Conservation (phyloP, 2,113 vertebrate genomes). For the Tragelaphus strepsiceros region DNA sequence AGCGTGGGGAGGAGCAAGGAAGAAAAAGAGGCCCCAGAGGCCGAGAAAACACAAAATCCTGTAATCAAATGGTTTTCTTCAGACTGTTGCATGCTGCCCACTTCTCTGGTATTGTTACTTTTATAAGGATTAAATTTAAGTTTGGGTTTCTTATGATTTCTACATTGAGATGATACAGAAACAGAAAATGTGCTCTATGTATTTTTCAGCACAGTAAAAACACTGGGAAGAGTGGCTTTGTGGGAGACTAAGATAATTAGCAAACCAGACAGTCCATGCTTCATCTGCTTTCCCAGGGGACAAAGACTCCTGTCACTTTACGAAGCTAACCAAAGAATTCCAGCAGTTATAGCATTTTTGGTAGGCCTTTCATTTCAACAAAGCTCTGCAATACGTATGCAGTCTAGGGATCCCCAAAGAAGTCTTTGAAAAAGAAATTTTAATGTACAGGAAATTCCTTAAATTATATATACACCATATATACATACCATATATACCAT, state of each 20-base stretch:
- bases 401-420: background rate
- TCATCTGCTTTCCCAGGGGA: background rate
- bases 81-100: background rate
- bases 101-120: background rate
- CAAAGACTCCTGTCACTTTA: background rate
- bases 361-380: slow-evolving; percentile 6
- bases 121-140: background rate
- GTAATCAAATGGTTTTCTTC: background rate
- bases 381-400: background rate
- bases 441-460: slow-evolving; percentile 9
- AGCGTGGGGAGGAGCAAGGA: background rate
- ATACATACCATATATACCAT: background rate
- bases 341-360: background rate
- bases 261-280: background rate
- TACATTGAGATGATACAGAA: background rate
- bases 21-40: background rate
- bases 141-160: background rate
- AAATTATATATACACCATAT: background rate
- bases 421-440: background rate
- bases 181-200: background rate
- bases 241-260: background rate
- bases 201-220: slow-evolving; percentile 25
- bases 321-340: background rate
- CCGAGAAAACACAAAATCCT: background rate
- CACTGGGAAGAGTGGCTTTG: background rate